Conservation (phyloP, 2,888 invertebrate genomes). For the Dilophus febrilis region DNA sequence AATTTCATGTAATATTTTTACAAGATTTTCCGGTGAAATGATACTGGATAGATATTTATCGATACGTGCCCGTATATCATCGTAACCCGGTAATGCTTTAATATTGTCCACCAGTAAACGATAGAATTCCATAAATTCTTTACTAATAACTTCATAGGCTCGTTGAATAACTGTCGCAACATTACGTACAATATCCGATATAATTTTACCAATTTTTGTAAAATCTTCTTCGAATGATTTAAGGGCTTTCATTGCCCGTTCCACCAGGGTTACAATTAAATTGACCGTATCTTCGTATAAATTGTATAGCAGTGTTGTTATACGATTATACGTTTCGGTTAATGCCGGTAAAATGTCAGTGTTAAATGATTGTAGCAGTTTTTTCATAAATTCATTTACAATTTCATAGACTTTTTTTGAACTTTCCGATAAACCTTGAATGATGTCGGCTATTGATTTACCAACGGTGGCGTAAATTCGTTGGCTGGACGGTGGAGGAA, state of each 20-base stretch:
- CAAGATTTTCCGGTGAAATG: constrained; percentile 38
- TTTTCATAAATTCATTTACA: constrained; percentile 21
- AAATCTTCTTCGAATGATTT: constrained; percentile 22
- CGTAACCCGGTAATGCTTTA: constrained; percentile 35
- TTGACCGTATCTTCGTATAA: constrained; percentile 17
- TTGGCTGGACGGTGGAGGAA: constrained; percentile 12
- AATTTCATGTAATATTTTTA: constrained; percentile 36
- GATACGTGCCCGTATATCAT: constrained; percentile 32
- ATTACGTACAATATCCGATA: constrained; percentile 27
- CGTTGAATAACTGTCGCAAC: constrained; percentile 29
- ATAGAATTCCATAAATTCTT: constrained; percentile 16
- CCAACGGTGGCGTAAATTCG: constrained; percentile 14
- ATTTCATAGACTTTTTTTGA: constrained; percentile 31
- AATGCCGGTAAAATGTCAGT: constrained; percentile 25
- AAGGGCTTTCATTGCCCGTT: constrained; percentile 8
- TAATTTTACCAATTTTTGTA: constrained; percentile 25
- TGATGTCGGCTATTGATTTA: constrained; percentile 25
- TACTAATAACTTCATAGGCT: constrained; percentile 24
- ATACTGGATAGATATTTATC: constrained; percentile 22
- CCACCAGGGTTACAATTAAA: constrained; percentile 6
- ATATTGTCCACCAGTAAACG: constrained; percentile 31
- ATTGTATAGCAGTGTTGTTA: constrained; percentile 15
- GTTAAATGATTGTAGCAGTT: constrained; percentile 29
- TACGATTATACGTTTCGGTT: constrained; percentile 20
- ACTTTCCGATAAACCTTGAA: constrained; percentile 22